Conservation (phyloP, 2,888 invertebrate species). For the Girardia tigrina region DNA sequence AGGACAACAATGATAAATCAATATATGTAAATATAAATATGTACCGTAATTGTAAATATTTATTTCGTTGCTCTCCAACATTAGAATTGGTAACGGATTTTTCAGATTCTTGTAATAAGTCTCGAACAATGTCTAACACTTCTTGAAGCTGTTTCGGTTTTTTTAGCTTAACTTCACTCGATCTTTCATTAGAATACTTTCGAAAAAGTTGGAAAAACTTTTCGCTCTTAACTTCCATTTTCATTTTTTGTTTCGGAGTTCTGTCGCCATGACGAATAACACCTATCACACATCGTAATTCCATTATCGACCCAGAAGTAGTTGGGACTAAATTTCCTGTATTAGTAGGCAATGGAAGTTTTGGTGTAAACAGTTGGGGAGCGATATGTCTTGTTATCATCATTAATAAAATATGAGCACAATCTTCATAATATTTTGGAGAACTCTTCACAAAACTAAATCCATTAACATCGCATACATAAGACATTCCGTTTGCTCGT, state of each 20-base stretch:
- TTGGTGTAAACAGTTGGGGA: slow-evolving; percentile 73
- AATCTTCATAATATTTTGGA: slow-evolving; percentile 98
- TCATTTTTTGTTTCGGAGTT: slow-evolving; percentile 99
- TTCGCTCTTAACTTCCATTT: slow-evolving; percentile 63
- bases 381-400: slow-evolving; percentile 33
- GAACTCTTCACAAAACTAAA: slow-evolving; percentile 99
- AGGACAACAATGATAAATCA: no score
- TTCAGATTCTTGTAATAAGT: slow-evolving; percentile 62
- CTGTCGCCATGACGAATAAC: slow-evolving; percentile 93
- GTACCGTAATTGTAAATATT: slow-evolving; percentile 72
- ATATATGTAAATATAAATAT: no score
- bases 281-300: slow-evolving; percentile 79
- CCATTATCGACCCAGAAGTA: slow-evolving; percentile 93
- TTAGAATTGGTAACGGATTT: neutral
- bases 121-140: slow-evolving; percentile 85
- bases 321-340: slow-evolving; percentile 88
- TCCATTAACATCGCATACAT: slow-evolving; percentile 98
- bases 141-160: slow-evolving; percentile 53
- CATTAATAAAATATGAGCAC: slow-evolving; percentile 67
- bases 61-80: slow-evolving; percentile 86
- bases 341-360: slow-evolving; percentile 81
- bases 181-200: slow-evolving; percentile 57
- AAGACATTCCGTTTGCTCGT: slow-evolving; percentile 89
- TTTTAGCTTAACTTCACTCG: slow-evolving; percentile 35
- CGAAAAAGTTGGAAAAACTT: slow-evolving; percentile 96